Percentiles rank a stretch among this genome's conserved stretches.
Evolutionary conservation across 2,888 invertebrate genomes (phyloP).

Genomic region (Volucella zonaria): DNA sequence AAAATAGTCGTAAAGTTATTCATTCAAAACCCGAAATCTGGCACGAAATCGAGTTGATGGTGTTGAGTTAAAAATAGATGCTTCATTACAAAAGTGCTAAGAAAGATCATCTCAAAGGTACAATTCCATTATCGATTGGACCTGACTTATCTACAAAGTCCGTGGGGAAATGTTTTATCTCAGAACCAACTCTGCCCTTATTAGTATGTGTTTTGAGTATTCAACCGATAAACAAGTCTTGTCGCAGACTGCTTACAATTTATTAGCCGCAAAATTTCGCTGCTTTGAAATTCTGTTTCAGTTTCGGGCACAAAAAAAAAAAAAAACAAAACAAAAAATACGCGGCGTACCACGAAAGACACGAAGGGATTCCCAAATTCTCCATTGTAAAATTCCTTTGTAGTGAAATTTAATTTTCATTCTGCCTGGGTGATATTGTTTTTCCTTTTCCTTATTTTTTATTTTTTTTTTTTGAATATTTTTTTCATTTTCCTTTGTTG

Average conservation of each 20-base stretch:
- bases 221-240: neutral
- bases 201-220: neutral
- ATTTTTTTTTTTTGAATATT: neutral
- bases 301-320: neutral
- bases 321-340: too few species aligned
- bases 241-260: conserved; percentile 13
- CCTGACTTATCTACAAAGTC: neutral
- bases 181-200: neutral
- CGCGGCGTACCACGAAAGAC: neutral
- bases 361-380: neutral
- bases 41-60: neutral
- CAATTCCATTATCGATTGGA: neutral
- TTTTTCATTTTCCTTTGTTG: neutral
- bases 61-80: conserved; percentile 9
- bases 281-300: conserved; percentile 31
- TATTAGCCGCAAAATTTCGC: conserved; percentile 32
- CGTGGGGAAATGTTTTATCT: neutral
- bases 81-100: neutral
- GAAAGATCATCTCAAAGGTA: neutral
- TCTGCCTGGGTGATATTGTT: neutral
- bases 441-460: neutral
- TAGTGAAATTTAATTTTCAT: conserved; percentile 48
- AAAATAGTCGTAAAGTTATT: conserved; percentile 3
- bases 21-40: neutral
- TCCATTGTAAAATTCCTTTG: conserved; percentile 9